A percentile compares a stretch with the other conserved stretches of the same genome.
Conservation (phyloP, 1,140 invertebrate species). For the Andrena cerasifolii region DNA sequence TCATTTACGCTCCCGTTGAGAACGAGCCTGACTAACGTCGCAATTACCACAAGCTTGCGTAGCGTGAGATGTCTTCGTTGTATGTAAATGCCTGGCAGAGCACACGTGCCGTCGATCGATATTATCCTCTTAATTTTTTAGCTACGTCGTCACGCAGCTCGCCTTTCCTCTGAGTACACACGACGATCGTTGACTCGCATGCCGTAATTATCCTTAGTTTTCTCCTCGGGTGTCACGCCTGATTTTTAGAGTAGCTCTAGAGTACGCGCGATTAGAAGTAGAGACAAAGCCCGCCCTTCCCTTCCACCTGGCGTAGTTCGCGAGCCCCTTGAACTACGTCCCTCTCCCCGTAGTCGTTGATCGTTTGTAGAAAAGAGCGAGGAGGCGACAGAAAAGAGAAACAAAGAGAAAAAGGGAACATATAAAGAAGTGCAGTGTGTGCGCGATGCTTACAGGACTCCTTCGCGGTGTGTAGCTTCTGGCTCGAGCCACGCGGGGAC, state of each 20-base stretch:
- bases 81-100: conserved; percentile 20
- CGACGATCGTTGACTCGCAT: conserved; percentile 57
- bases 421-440: conserved; percentile 10
- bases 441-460: conserved; percentile 50
- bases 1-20: neutral
- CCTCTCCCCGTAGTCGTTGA: conserved; percentile 26
- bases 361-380: conserved; percentile 23
- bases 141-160: conserved; percentile 28
- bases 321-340: neutral
- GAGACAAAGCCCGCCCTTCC: conserved; percentile 34
- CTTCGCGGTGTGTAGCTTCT: neutral
- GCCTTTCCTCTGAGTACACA: conserved; percentile 64
- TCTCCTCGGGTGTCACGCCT: conserved; percentile 58
- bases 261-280: conserved; percentile 56
- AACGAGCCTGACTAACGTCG: conserved; percentile 31
- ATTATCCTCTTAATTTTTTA: conserved; percentile 23
- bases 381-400: no score
- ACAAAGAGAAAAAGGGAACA: neutral
- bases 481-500: conserved; percentile 8
- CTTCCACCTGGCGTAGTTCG: conserved; percentile 29
- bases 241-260: conserved; percentile 62
- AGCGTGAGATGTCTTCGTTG: neutral
- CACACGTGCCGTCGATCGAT: conserved; percentile 37
- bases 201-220: conserved; percentile 68
- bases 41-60: conserved; percentile 31